Evolutionary conservation across 2,888 invertebrate species (phyloP).

Genomic region (Lagria hirta): DNA sequence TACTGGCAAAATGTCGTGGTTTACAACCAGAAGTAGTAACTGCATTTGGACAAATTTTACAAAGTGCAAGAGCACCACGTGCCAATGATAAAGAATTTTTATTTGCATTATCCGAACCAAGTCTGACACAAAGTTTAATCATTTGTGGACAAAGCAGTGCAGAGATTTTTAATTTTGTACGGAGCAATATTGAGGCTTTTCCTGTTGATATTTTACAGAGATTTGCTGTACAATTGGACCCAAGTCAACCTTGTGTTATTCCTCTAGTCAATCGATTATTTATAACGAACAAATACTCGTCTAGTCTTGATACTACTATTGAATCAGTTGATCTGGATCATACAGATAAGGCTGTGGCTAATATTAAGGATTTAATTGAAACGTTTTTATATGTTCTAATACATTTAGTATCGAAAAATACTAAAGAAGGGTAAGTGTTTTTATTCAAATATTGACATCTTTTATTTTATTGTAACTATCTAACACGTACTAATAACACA

Average conservation of each 20-base stretch:
- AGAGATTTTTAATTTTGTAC: conserved; percentile 47
- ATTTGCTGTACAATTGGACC: conserved; percentile 62
- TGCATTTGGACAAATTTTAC: conserved; percentile 57
- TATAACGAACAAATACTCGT: conserved; percentile 47
- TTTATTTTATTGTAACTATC: conserved; percentile 16
- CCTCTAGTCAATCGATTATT: conserved; percentile 52
- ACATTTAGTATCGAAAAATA: conserved; percentile 52
- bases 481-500: too few species aligned
- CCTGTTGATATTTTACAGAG: conserved; percentile 51
- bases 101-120: conserved; percentile 50
- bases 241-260: conserved; percentile 60
- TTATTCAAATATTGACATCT: conserved; percentile 2
- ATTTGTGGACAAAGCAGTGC: conserved; percentile 46
- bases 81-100: conserved; percentile 46
- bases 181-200: conserved; percentile 44
- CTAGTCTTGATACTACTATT: conserved; percentile 56
- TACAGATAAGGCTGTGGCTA: conserved; percentile 39
- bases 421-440: conserved; percentile 38
- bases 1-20: conserved; percentile 57
- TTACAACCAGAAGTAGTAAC: conserved; percentile 60
- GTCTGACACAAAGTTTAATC: conserved; percentile 49
- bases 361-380: conserved; percentile 56
- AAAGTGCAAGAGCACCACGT: conserved; percentile 44
- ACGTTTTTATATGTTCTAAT: conserved; percentile 57
- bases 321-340: conserved; percentile 55